These are phyloP conservation scores for Drosophila sucinea DNA, from an alignment of 1,140 invertebrate genomes.

Conservation along the genomic window DNA sequence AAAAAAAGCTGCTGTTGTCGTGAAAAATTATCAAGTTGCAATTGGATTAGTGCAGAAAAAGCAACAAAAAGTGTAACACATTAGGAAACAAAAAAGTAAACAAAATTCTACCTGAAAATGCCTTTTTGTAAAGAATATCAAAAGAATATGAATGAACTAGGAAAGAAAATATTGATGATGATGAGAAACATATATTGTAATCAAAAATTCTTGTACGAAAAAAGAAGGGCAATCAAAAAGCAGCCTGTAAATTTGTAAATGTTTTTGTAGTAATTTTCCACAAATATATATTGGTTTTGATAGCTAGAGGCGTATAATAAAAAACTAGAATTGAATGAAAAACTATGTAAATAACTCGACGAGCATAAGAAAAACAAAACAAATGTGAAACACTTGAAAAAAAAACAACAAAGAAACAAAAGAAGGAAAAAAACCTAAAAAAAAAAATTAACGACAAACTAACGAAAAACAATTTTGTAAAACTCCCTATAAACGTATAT, in stretches of 20 bases:
- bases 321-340: slow-evolving; percentile 34
- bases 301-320: slow-evolving; percentile 54
- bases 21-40: slow-evolving; percentile 25
- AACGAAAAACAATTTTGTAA: slow-evolving; percentile 76
- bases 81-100: not conserved
- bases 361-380: slow-evolving; percentile 56
- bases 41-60: slow-evolving; percentile 64
- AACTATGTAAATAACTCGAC: slow-evolving; percentile 61
- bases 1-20: not conserved
- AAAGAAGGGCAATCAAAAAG: slow-evolving; percentile 24
- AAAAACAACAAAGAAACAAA: slow-evolving; percentile 6
- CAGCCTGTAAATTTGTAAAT: slow-evolving; percentile 52
- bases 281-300: slow-evolving; percentile 51
- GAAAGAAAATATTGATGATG: not conserved
- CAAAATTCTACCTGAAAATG: slow-evolving; percentile 32
- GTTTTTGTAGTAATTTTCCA: slow-evolving; percentile 69
- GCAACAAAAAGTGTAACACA: slow-evolving; percentile 1
- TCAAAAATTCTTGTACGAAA: slow-evolving; percentile 59
- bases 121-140: slow-evolving; percentile 44
- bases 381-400: slow-evolving; percentile 31
- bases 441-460: slow-evolving; percentile 69
- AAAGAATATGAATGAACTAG: not conserved
- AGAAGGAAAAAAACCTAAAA: slow-evolving; percentile 15
- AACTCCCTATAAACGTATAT: slow-evolving; percentile 57
- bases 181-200: slow-evolving; percentile 18